Evolutionary conservation across 2,888 invertebrate genomes (phyloP).

Genomic region (Meta bourneti): DNA sequence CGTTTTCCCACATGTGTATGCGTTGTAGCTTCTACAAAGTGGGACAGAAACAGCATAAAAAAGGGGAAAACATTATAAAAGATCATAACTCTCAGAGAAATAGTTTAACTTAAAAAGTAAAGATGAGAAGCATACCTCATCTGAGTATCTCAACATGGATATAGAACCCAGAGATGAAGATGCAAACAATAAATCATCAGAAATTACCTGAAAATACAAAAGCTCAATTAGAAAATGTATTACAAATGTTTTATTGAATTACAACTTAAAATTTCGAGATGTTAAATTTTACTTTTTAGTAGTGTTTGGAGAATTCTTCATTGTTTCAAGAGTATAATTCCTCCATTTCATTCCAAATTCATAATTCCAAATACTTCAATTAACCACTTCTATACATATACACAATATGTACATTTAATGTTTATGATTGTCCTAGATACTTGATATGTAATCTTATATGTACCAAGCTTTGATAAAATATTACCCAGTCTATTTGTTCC

Average conservation of each 20-base stretch:
- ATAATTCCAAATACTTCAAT: too few species aligned
- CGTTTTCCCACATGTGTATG: slow-evolving; percentile 57
- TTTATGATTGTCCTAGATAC: too few species aligned
- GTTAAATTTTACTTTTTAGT: too few species aligned
- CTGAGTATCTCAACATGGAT: slow-evolving; percentile 39
- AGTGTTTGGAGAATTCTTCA: too few species aligned
- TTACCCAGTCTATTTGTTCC: background rate
- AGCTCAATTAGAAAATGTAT: background rate
- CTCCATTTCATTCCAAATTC: too few species aligned
- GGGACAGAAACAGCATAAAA: background rate
- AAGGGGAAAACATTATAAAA: background rate
- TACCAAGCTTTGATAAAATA: background rate
- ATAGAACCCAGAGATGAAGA: slow-evolving; percentile 68
- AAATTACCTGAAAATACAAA: slow-evolving; percentile 43
- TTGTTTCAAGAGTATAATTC: too few species aligned
- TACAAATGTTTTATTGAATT: too few species aligned
- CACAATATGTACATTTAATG: too few species aligned
- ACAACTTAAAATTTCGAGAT: too few species aligned
- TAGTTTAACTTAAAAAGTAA: background rate
- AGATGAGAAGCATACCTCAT: slow-evolving; percentile 49
- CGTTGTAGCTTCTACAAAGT: slow-evolving; percentile 35
- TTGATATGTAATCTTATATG: too few species aligned
- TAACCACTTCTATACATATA: too few species aligned
- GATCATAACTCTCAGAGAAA: background rate
- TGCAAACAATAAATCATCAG: slow-evolving; percentile 62